Base-by-base conservation (phyloP, 2,888 invertebrate genomes). In the Cheilosia impressa region DNA sequence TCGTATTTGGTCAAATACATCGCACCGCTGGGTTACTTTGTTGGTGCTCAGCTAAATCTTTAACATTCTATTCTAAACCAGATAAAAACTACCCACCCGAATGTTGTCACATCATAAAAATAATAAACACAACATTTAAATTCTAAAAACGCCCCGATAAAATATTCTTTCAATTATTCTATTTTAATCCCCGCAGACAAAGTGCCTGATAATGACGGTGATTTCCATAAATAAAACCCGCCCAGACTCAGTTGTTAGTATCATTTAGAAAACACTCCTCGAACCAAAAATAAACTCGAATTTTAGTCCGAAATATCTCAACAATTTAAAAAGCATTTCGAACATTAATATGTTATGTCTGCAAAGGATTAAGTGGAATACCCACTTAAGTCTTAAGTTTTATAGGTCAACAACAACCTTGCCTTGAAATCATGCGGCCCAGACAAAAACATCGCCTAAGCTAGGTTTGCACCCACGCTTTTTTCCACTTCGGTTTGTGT, bases 331-430 rank as follows among this genome's bases (percentile, higher is more conserved):
- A 27, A 53, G n/a, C 55, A 58, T 38, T 22, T 22, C 31, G 19
- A 50, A 19, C 15, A 63, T 47, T 17, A 63, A 19, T 50, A 27
- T 24, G 52, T 43, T 53, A 34, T 13, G 2, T 38, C 13, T 34
- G 34, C 63, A 63, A 63, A 17, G 66, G 66, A 53, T 66, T 66
- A 41, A 53, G 10, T 24, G n/a, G 22, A 41, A 41, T 1, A 55
- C 24, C 31, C 68, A 68, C 68, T 68, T 57, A 31, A 68, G 27
- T 22, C 13, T 38, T 38, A 13, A 13, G 31, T 31, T 45, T 68
- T 43, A 43, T 68, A 55, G 31, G 55, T 68, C 53, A 55, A 31
- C 43, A 68, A 31, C 43, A 31, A 22, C 31, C 57, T 45, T 19
- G 55, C 55, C 68, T 68, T 68, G 43, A 22, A 27, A 1, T 52